These are phyloP conservation scores for Bursaphelenchus mucronatus DNA, from an alignment of 1,140 invertebrate genomes.

Conservation along the genomic window DNA sequence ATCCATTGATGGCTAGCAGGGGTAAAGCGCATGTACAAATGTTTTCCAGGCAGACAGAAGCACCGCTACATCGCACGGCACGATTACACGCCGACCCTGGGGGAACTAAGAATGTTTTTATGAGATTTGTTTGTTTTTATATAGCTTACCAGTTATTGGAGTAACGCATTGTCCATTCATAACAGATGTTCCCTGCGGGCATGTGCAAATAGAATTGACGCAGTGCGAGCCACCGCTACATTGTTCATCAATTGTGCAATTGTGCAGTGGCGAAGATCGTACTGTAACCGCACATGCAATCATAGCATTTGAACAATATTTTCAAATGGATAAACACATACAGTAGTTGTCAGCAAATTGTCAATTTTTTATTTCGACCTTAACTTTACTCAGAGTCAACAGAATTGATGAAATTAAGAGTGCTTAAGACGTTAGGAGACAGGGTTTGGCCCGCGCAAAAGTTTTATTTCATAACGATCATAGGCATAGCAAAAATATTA, in stretches of 20 bases:
- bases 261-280: constrained; percentile 30
- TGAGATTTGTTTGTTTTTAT: too few relatives aligned
- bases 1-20: constrained; percentile 39
- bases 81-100: constrained; percentile 43
- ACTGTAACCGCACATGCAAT: constrained; percentile 21
- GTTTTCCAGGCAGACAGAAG: constrained; percentile 32
- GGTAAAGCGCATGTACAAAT: constrained; percentile 40
- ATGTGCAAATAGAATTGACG: constrained; percentile 37
- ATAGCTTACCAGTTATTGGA: constrained; percentile 43
- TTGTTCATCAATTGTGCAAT: constrained; percentile 38
- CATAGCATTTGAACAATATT: neutral
- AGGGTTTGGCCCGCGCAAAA: too few relatives aligned
- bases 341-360: too few relatives aligned
- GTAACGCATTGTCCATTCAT: constrained; percentile 45
- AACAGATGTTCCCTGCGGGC: constrained; percentile 35
- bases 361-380: too few relatives aligned
- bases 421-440: too few relatives aligned
- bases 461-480: too few relatives aligned
- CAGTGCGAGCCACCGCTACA: constrained; percentile 44
- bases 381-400: too few relatives aligned
- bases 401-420: too few relatives aligned
- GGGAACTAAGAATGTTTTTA: constrained; percentile 42
- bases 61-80: constrained; percentile 44
- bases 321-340: too few relatives aligned
- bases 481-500: too few relatives aligned